These are phyloP conservation scores for Zosterops borbonicus DNA, from an alignment of 2,113 vertebrate species.

Conservation along the genomic window DNA sequence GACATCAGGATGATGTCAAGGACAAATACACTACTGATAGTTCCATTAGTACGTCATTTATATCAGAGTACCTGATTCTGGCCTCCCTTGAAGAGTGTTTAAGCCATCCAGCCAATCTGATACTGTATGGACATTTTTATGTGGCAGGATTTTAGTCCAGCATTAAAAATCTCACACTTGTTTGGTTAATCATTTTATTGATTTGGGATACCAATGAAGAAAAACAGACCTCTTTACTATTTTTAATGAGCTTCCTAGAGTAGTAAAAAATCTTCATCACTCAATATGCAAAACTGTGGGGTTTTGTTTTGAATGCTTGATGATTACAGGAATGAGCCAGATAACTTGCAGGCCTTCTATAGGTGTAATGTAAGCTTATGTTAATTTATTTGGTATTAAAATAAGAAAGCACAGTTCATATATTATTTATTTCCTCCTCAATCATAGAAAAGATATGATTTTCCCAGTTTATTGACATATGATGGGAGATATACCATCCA, in stretches of 20 bases:
- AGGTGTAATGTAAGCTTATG: background rate
- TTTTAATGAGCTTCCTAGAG: background rate
- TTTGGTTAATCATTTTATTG: background rate
- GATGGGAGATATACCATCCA: background rate
- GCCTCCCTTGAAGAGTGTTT: background rate
- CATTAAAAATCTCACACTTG: background rate
- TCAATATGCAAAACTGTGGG: background rate
- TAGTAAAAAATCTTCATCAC: background rate
- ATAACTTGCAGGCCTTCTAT: background rate
- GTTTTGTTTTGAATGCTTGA: background rate
- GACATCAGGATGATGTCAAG: background rate
- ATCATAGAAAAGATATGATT: background rate
- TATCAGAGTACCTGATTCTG: background rate
- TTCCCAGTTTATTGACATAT: background rate
- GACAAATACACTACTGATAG: background rate
- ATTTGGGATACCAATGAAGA: background rate
- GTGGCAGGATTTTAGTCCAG: background rate
- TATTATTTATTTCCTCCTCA: background rate
- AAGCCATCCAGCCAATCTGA: background rate
- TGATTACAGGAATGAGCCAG: background rate
- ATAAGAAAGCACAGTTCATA: background rate
- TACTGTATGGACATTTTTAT: background rate
- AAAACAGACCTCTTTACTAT: background rate
- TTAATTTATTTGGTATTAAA: background rate
- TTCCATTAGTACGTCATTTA: background rate